Evolutionary conservation across 2,113 vertebrate genomes (phyloP).

Genomic region (Pipra filicauda): DNA sequence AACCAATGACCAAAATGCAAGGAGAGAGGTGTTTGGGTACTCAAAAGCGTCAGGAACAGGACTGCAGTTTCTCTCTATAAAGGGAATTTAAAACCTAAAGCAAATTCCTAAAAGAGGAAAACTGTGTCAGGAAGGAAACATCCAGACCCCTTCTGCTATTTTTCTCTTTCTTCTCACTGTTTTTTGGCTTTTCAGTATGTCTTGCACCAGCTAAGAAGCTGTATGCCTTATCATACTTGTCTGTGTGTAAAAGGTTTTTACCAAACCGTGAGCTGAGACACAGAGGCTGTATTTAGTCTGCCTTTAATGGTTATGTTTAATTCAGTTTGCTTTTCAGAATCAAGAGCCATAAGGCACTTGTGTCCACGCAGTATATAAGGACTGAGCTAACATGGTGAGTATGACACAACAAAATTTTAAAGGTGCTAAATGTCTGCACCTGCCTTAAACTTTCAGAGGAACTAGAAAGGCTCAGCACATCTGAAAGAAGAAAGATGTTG

Average conservation of each 20-base stretch:
- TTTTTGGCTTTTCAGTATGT: not conserved
- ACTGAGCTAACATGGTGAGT: not conserved
- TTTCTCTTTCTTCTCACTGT: not conserved
- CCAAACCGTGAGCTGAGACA: not conserved
- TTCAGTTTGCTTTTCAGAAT: not conserved
- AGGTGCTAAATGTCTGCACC: not conserved
- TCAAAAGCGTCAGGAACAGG: not conserved
- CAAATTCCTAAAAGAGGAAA: not conserved
- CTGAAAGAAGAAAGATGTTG: not conserved
- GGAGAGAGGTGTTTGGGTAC: not conserved
- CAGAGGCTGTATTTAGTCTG: not conserved
- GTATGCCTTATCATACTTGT: not conserved
- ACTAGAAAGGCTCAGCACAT: not conserved
- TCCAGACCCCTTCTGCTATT: not conserved
- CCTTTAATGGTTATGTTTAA: not conserved
- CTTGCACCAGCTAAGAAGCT: not conserved
- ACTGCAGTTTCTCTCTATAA: not conserved
- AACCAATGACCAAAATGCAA: constrained; percentile 42
- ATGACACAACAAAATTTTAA: not conserved
- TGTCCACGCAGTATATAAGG: not conserved
- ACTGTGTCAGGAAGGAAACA: not conserved
- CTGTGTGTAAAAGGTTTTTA: not conserved
- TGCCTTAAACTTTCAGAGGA: not conserved
- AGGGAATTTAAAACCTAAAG: not conserved
- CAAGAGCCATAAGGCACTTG: not conserved